Conservation (phyloP, 2,888 invertebrate genomes). For the Phengaris alcon region DNA sequence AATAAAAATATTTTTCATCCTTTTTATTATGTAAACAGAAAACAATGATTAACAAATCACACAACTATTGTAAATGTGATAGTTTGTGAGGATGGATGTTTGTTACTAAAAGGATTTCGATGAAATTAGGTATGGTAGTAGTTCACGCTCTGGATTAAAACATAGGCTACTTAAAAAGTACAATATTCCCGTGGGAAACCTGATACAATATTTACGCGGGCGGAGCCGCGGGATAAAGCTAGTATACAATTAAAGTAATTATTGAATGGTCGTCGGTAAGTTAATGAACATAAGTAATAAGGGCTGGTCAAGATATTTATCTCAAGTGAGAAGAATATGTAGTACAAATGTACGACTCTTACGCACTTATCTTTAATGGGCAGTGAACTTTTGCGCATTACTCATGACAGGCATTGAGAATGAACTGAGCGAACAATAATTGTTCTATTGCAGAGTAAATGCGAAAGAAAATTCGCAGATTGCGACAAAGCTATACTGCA, state of each 20-base stretch:
- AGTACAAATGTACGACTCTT: background rate
- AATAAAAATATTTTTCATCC: too few relatives aligned
- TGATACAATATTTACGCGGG: too few relatives aligned
- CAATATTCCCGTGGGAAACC: too few relatives aligned
- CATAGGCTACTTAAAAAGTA: too few relatives aligned
- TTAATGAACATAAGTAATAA: background rate
- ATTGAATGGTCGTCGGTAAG: background rate
- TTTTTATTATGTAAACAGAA: background rate
- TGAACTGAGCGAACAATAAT: background rate
- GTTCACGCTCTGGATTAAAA: too few relatives aligned
- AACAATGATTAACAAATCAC: background rate
- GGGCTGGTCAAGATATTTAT: background rate
- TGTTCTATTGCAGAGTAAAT: background rate
- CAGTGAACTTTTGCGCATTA: background rate
- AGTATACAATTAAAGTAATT: background rate
- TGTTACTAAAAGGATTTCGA: too few relatives aligned
- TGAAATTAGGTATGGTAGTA: too few relatives aligned
- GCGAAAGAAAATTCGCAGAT: background rate
- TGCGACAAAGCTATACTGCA: background rate
- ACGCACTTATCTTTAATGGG: conserved; percentile 11
- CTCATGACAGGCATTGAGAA: background rate
- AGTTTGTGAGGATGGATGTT: too few relatives aligned
- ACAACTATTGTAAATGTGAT: too few relatives aligned
- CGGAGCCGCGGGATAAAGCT: too few relatives aligned
- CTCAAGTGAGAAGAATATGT: background rate